phyloP scores from a whole-genome alignment of 2,113 vertebrate species.

The Chaetodon auriga region DNA sequence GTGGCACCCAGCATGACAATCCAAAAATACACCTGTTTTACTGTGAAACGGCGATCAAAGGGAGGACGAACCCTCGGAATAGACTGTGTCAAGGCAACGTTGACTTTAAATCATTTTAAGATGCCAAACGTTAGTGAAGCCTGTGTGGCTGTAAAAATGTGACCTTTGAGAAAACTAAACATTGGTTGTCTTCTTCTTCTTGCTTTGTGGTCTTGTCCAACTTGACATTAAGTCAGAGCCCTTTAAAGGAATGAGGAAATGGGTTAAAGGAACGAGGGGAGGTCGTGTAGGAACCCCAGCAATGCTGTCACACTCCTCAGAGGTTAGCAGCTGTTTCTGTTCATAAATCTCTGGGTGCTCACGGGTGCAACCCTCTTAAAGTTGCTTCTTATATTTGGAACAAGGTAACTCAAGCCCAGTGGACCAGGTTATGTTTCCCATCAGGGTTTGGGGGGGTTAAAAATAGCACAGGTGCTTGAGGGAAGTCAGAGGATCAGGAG shows the following conservation, averaged over 20 bases:
- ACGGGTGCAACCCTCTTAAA: slow-evolving; percentile 60
- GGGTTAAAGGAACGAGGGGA: neutral
- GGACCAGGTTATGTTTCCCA: slow-evolving; percentile 58
- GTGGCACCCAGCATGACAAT: neutral
- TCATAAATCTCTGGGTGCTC: slow-evolving; percentile 61
- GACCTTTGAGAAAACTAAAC: slow-evolving; percentile 20
- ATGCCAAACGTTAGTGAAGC: slow-evolving; percentile 42
- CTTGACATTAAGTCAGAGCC: neutral
- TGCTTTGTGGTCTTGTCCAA: neutral
- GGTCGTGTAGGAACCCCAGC: slow-evolving; percentile 5
- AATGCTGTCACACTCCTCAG: slow-evolving; percentile 64
- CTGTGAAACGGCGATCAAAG: slow-evolving; percentile 25
- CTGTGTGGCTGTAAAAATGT: neutral
- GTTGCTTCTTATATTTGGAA: slow-evolving; percentile 81
- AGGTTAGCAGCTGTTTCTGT: slow-evolving; percentile 83
- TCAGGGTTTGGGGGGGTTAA: slow-evolving; percentile 49
- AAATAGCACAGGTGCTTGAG: slow-evolving; percentile 76
- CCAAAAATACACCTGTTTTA: slow-evolving; percentile 46
- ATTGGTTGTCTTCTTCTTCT: neutral
- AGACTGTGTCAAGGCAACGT: neutral
- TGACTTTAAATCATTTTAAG: slow-evolving; percentile 24
- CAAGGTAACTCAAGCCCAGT: slow-evolving; percentile 79
- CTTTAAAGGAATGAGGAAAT: slow-evolving; percentile 2
- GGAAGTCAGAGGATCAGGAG: slow-evolving; percentile 67
- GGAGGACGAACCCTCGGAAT: slow-evolving; percentile 25